Percentiles rank a stretch among this genome's conserved stretches.
Conservation (phyloP, 2,888 invertebrate genomes). For the Philereme vetulata region DNA sequence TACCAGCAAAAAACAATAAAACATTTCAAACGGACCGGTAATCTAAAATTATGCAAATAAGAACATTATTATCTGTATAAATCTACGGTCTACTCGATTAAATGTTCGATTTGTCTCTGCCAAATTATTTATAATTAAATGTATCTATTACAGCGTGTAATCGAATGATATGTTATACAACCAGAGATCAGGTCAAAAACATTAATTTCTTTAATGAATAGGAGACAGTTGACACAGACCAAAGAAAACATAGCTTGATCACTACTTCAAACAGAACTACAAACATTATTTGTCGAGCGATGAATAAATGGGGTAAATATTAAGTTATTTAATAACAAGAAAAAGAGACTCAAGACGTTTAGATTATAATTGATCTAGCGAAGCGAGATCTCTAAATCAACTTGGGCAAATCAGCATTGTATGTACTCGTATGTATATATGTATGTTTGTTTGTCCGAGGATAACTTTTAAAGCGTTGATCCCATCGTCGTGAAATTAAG, state of each 20-base stretch:
- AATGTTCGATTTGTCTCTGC: conserved; percentile 51
- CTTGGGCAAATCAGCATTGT: no score
- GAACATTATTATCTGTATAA: conserved; percentile 37
- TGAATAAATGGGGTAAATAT: no score
- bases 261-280: not conserved
- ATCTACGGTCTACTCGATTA: conserved; percentile 44
- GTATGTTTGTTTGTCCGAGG: no score
- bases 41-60: conserved; percentile 43
- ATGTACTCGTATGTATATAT: no score
- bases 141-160: conserved; percentile 45
- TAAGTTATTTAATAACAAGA: no score
- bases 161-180: conserved; percentile 51
- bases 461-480: no score
- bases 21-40: conserved; percentile 29
- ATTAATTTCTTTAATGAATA: conserved; percentile 39
- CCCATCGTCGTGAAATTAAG: no score
- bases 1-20: conserved; percentile 7
- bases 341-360: no score
- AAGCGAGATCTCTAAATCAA: no score
- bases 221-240: conserved; percentile 16
- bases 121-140: conserved; percentile 50
- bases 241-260: not conserved
- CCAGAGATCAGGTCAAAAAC: conserved; percentile 32
- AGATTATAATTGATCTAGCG: no score
- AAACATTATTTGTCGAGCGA: no score